Evolutionary conservation across 2,888 invertebrate species (phyloP).

Genomic region (Latrodectus elegans): DNA sequence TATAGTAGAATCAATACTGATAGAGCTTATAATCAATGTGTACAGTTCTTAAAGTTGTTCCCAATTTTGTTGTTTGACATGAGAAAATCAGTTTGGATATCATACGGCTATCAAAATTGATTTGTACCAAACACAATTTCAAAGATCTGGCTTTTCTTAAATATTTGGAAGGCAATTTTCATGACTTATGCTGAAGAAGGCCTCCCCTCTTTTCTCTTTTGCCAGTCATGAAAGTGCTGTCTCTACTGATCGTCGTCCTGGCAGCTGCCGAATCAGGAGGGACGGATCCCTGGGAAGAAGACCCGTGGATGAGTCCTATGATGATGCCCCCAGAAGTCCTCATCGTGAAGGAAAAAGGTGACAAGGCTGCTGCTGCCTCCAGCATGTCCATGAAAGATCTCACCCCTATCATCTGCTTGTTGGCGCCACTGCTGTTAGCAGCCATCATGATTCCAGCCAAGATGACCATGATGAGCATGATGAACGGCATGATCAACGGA

Average conservation of each 20-base stretch:
- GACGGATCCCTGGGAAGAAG: constrained; percentile 40
- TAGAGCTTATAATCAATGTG: too few relatives aligned
- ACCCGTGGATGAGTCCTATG: constrained; percentile 43
- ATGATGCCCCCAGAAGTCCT: constrained; percentile 49
- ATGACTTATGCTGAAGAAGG: background rate
- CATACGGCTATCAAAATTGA: too few relatives aligned
- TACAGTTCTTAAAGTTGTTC: too few relatives aligned
- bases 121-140: too few relatives aligned
- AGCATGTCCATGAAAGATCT: constrained; percentile 60
- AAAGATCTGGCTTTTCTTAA: too few relatives aligned
- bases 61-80: too few relatives aligned
- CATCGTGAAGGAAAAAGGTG: constrained; percentile 58
- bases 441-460: constrained; percentile 57
- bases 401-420: constrained; percentile 49
- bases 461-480: constrained; percentile 55
- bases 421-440: constrained; percentile 52
- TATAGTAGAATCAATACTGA: too few relatives aligned
- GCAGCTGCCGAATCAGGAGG: background rate
- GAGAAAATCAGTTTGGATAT: too few relatives aligned
- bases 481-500: constrained; percentile 47
- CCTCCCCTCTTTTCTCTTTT: constrained; percentile 40
- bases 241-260: background rate
- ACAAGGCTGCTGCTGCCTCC: background rate
- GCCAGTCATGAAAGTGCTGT: constrained; percentile 1
- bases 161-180: too few relatives aligned